Base-by-base conservation (phyloP, 1,140 invertebrate genomes). In the Papilio helenus region DNA sequence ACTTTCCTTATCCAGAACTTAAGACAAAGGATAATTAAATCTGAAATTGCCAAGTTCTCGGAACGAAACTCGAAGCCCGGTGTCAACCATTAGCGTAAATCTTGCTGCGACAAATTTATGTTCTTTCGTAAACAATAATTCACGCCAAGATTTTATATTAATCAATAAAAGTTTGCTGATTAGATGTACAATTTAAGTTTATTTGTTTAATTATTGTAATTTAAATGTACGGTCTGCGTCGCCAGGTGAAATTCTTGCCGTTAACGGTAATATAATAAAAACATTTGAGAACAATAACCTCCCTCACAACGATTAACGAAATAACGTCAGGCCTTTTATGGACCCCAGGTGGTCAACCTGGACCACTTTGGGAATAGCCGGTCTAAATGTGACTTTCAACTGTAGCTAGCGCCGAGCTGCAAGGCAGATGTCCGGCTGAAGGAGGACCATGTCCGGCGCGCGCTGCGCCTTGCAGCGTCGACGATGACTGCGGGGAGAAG, bases 351-450 rank as follows among this genome's bases (percentile, higher is more conserved):
- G 20, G 10, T 3, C 20, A 26, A 4, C 26, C 26, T 18, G 23
- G 10, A 61, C 58, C 58, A 26, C 23, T 61, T 23, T 26, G 23
- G 2, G 4, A 61, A 26, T 23, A 2, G 2, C 10, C 18, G 1
- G 61, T 44, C 65, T 72, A 81, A 26, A 79, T 79, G 12, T n/a
- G 68, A 73, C 61, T 20, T 68, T 76, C 42, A 16, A 81, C 79
- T 80, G n/a, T 82, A 94, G 92, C 88, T 83, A 90, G 85, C 84
- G 93, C 90, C 68, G 93, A 94, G 87, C 86, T 93, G 4, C 83
- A 79, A 83, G 92, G 93, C 8, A 83, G 92, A 81, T 94, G 93
- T 89, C 92, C 93, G 18, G 84, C 86, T 7, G 84, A 89, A 79
- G 87, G 85, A 1, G 82, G 77, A 12, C 29, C 88, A 3, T 94